phyloP scores from a whole-genome alignment of 2,797 vertebrate species.

The Hapalemur alaotrensis region DNA sequence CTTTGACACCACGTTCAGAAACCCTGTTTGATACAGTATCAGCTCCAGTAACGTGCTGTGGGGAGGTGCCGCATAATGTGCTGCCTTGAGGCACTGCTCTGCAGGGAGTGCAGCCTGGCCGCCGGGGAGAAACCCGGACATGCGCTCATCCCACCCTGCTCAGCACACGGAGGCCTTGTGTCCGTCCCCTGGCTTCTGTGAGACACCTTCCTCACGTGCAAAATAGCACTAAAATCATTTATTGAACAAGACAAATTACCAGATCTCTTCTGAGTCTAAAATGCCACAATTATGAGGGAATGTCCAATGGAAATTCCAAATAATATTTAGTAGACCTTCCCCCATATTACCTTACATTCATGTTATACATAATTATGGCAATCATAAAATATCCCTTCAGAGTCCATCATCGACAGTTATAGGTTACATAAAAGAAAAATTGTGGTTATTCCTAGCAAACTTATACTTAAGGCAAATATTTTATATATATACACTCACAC shows the following conservation, averaged over 20 bases:
- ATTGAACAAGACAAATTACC: not conserved
- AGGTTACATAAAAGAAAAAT: not conserved
- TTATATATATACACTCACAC: not conserved
- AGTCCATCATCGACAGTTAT: not conserved
- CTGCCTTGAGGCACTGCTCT: not conserved
- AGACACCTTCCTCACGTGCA: not conserved
- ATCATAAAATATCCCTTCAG: not conserved
- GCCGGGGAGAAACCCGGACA: not conserved
- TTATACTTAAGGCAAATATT: not conserved
- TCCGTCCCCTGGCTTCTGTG: not conserved
- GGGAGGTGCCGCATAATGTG: not conserved
- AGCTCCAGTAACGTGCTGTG: not conserved
- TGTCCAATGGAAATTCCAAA: not conserved
- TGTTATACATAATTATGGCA: not conserved
- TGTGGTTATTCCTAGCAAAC: not conserved
- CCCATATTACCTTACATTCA: not conserved
- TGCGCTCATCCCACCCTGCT: not conserved
- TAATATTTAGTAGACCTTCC: not conserved
- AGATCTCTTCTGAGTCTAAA: not conserved
- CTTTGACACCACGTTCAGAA: not conserved
- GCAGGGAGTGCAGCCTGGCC: too few relatives aligned
- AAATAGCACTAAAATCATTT: not conserved
- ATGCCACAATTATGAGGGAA: not conserved
- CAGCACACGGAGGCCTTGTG: rapidly evolving
- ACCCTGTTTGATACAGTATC: not conserved